Conservation (phyloP, 2,113 vertebrate species). For the Prionailurus viverrinus region DNA sequence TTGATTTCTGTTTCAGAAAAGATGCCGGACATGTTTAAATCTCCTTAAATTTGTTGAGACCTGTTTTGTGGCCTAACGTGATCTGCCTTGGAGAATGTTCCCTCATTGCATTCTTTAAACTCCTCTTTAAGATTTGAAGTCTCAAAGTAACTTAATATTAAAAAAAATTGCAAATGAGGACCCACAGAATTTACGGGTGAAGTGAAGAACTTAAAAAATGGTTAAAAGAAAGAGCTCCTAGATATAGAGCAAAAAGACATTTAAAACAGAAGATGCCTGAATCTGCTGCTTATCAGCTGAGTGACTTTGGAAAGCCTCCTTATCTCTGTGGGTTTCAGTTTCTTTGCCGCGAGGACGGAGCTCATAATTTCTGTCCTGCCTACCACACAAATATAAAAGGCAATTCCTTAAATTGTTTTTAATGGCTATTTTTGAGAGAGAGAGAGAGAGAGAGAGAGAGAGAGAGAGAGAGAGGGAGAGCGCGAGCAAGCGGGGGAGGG, state of each 20-base stretch:
- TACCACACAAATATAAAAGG: neutral
- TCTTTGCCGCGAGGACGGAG: neutral
- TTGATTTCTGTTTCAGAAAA: neutral
- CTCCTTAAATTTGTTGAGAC: neutral
- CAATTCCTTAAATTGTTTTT: neutral
- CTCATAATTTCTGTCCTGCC: neutral
- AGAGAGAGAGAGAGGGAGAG: no score
- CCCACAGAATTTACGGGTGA: neutral
- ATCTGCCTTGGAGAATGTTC: neutral
- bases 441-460: no score
- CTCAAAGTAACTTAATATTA: neutral
- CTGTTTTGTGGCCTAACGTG: neutral
- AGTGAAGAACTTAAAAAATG: neutral
- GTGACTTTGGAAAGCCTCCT: neutral
- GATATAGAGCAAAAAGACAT: neutral
- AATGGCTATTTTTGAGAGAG: no score
- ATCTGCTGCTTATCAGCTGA: fast-evolving
- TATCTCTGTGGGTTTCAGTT: neutral
- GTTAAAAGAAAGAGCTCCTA: neutral
- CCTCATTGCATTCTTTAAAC: neutral
- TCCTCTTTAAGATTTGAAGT: neutral
- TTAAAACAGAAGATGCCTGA: neutral
- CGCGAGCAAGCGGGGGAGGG: no score
- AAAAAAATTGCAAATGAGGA: neutral
- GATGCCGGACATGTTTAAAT: neutral